Conservation (phyloP, 2,113 vertebrate genomes). For the Nothocercus julius region DNA sequence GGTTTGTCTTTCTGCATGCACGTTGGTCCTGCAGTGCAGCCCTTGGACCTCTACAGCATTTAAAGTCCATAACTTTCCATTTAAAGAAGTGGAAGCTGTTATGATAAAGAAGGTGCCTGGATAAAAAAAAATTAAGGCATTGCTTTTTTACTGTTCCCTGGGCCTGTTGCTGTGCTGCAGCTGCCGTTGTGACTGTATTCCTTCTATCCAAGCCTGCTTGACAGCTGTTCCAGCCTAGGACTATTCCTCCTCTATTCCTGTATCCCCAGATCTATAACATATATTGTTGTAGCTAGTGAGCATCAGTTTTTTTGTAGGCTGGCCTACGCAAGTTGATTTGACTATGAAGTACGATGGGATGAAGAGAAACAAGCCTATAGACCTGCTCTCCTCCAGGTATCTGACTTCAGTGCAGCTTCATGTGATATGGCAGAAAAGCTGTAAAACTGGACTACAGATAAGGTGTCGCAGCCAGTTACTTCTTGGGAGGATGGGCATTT, state of each 20-base stretch:
- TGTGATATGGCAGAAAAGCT: background rate
- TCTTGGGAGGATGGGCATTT: background rate
- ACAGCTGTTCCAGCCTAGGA: background rate
- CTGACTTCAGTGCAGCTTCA: background rate
- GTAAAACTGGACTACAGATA: background rate
- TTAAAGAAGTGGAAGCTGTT: background rate
- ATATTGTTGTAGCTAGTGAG: background rate
- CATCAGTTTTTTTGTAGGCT: background rate
- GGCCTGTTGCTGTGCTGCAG: constrained; percentile 36
- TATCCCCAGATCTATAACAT: background rate
- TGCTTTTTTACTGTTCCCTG: background rate
- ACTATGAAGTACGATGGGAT: background rate
- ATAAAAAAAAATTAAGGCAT: background rate
- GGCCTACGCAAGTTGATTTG: background rate
- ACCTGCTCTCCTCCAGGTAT: background rate
- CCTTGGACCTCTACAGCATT: background rate
- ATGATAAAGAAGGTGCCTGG: background rate
- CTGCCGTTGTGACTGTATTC: constrained; percentile 1
- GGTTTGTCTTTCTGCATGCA: background rate
- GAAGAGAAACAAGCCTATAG: background rate
- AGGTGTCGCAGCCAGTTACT: background rate
- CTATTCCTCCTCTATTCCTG: background rate
- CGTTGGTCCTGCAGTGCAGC: background rate
- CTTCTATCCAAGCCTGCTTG: background rate
- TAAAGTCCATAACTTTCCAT: background rate